Evolutionary conservation across 2,797 vertebrate species (phyloP), one percentile per base, ranked within the genome.

Genomic region (Columba guinea): DNA sequence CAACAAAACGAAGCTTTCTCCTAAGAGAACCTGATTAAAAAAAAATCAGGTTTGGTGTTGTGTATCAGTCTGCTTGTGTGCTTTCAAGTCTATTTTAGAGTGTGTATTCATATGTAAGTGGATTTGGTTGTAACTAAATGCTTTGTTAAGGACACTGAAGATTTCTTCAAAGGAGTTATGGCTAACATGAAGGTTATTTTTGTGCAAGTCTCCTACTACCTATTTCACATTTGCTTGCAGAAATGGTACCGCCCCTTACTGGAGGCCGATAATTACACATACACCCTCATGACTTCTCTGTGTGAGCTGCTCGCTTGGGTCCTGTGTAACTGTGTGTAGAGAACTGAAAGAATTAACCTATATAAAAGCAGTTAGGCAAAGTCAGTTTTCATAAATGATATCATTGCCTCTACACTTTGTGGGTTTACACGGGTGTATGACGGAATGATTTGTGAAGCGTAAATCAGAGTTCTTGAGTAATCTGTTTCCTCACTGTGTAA

Each of bases 321-420:
- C 34, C 63, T 59, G 2, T 37, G 14, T 24, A 26, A 8, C 9
- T 9, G 7, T 14, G 30, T 19, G 18, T 15, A 60, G 52, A 17
- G 37, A 74, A 17, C 11, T 1, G 56, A 35, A 87, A 76, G 13
- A 46, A 44, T 32, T 30, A 39, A n/a, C 8, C 30, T 28, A 5
- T 32, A 5, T 9, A 32, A 32, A 52, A 52, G n/a, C 17, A 55
- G 2, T 17, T 16, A 3, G 9, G 13, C 24, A 0, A 13, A 65
- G 24, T 20, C 62, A 35, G 35, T 24, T 74, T 53, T 55, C n/a
- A 9, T 10, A 18, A 16, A 4, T 1, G 3, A 26, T 44, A 13
- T 18, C 0, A 2, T 9, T 30, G 8, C 10, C 13, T n/a, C 2
- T 9, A 11, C 5, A 0, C 7, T 52, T 21, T 4, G 21, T 9